These are phyloP conservation scores for Linepithema humile DNA, from an alignment of 1,140 invertebrate species.

Conservation along the genomic window DNA sequence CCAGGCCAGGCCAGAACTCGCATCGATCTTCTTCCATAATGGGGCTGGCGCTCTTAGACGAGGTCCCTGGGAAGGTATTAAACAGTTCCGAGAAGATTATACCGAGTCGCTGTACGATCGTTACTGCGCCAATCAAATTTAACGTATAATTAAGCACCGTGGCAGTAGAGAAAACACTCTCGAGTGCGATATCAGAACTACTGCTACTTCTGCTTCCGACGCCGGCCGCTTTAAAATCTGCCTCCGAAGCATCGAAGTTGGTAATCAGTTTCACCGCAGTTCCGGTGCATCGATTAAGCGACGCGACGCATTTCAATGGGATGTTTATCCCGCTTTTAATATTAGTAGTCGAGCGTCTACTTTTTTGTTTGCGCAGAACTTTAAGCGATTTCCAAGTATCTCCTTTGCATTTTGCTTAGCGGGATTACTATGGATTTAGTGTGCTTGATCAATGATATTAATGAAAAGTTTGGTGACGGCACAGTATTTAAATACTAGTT, in stretches of 20 bases:
- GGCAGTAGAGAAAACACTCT: background rate
- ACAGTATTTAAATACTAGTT: constrained; percentile 22
- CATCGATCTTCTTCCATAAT: constrained; percentile 53
- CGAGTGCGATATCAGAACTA: background rate
- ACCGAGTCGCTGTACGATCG: constrained; percentile 8
- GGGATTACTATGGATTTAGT: constrained; percentile 13
- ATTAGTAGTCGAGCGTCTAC: background rate
- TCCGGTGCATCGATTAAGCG: background rate
- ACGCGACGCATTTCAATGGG: background rate
- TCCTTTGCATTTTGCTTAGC: constrained; percentile 13
- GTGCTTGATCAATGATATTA: constrained; percentile 49
- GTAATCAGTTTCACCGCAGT: background rate
- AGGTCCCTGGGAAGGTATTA: constrained; percentile 26
- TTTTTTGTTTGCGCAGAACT: constrained; percentile 31
- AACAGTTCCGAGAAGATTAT: constrained; percentile 34
- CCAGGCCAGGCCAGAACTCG: constrained; percentile 18
- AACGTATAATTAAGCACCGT: constrained; percentile 3
- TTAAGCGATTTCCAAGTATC: constrained; percentile 7
- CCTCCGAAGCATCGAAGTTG: background rate
- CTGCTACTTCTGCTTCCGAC: background rate
- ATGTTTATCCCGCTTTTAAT: constrained; percentile 11
- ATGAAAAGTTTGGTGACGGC: constrained; percentile 2
- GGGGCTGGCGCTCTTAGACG: background rate
- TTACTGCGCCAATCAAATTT: constrained; percentile 46
- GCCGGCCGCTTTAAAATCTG: background rate